A percentile compares a stretch with the other conserved stretches of the same genome.
Conservation (phyloP, 2,113 vertebrate genomes). For the Zeus faber region DNA sequence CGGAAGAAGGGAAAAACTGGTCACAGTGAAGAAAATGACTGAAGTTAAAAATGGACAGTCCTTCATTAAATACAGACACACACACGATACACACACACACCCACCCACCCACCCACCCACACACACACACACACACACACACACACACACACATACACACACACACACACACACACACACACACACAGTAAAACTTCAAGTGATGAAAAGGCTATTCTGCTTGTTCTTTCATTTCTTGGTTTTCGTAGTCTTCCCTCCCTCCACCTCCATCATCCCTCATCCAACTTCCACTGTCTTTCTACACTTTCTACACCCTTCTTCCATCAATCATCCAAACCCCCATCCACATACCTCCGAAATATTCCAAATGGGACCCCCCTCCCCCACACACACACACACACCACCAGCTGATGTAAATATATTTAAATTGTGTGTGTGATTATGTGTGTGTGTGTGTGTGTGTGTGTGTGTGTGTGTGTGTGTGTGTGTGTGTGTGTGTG, state of each 20-base stretch:
- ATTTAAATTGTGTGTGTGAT: constrained; percentile 12
- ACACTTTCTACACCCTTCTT: not conserved
- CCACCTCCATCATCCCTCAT: not conserved
- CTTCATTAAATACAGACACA: not conserved
- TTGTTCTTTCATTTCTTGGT: too few species aligned
- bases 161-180: too few species aligned
- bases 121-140: not conserved
- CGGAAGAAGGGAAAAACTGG: too few species aligned
- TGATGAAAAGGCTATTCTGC: too few species aligned
- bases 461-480: not conserved
- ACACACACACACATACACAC: too few species aligned
- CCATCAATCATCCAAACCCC: too few species aligned
- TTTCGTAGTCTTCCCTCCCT: not conserved
- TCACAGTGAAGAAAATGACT: too few species aligned
- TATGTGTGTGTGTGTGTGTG: constrained; percentile 25
- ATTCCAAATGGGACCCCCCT: too few species aligned
- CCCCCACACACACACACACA: constrained; percentile 4
- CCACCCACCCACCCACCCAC: not conserved
- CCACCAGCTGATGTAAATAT: constrained; percentile 23
- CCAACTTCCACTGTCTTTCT: constrained; percentile 18
- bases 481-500: constrained; percentile 15
- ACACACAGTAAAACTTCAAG: too few species aligned
- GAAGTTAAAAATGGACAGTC: not conserved
- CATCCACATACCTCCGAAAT: too few species aligned
- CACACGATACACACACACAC: not conserved